Evolutionary conservation across 2,797 vertebrate species (phyloP).

Genomic region (Pelochelys cantorii): DNA sequence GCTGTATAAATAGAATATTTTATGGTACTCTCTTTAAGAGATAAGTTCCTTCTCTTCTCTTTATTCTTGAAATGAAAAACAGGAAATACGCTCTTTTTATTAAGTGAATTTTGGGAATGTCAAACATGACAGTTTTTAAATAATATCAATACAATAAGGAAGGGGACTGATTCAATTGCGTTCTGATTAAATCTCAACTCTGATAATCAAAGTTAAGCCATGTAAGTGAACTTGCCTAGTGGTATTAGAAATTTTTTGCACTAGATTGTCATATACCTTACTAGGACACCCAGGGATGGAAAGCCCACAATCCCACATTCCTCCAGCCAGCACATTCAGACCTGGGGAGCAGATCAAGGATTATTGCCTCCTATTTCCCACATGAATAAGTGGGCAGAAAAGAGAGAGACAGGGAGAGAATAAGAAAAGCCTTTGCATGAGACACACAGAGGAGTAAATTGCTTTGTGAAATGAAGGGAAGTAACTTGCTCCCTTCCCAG

Average conservation of each 20-base stretch:
- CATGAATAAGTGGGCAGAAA: too few relatives aligned
- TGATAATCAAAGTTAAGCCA: neutral
- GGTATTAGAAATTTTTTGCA: neutral
- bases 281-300: neutral
- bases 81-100: conserved; percentile 14
- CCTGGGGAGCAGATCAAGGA: too few relatives aligned
- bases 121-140: conserved; percentile 7
- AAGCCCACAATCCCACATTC: neutral
- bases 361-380: too few relatives aligned
- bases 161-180: neutral
- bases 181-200: conserved; percentile 34
- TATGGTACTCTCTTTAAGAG: neutral
- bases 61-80: conserved; percentile 9
- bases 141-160: neutral
- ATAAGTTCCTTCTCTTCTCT: neutral
- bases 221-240: neutral
- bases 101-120: conserved; percentile 19
- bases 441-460: too few relatives aligned
- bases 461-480: neutral
- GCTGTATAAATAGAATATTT: neutral
- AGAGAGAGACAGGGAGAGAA: too few relatives aligned
- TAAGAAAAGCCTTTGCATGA: too few relatives aligned
- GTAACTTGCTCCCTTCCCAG: neutral
- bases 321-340: neutral
- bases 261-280: neutral